These are phyloP conservation scores for Nothocercus julius DNA, from an alignment of 2,113 vertebrate species.

Conservation along the genomic window DNA sequence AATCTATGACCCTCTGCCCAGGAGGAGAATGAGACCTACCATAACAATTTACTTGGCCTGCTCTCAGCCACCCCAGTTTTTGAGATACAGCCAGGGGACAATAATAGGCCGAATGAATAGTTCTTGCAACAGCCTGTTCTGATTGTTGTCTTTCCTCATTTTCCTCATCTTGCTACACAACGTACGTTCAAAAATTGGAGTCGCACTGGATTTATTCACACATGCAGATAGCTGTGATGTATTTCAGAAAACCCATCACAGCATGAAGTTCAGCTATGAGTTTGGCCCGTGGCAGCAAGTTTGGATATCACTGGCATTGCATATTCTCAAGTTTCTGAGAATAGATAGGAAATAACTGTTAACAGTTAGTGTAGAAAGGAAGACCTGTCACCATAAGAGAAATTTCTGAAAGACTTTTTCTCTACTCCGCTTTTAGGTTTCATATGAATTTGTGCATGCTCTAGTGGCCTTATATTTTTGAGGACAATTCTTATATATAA, in stretches of 20 bases:
- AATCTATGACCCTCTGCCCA: conserved; percentile 8
- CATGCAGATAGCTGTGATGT: not conserved
- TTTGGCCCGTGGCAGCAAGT: not conserved
- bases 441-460: not conserved
- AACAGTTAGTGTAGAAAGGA: not conserved
- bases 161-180: not conserved
- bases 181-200: not conserved
- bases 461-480: not conserved
- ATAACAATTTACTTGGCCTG: not conserved
- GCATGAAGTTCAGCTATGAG: rapidly evolving
- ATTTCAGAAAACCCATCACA: rapidly evolving
- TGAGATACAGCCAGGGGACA: not conserved
- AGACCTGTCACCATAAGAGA: not conserved
- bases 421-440: not conserved
- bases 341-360: not conserved
- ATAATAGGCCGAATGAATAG: not conserved
- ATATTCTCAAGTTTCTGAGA: rapidly evolving
- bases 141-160: not conserved
- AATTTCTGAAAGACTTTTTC: not conserved
- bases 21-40: conserved; percentile 8
- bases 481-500: not conserved
- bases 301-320: not conserved
- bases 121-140: not conserved
- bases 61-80: not conserved
- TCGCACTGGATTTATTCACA: rapidly evolving